Conservation (phyloP, 2,113 vertebrate species). For the Sphaerodactylus townsendi region DNA sequence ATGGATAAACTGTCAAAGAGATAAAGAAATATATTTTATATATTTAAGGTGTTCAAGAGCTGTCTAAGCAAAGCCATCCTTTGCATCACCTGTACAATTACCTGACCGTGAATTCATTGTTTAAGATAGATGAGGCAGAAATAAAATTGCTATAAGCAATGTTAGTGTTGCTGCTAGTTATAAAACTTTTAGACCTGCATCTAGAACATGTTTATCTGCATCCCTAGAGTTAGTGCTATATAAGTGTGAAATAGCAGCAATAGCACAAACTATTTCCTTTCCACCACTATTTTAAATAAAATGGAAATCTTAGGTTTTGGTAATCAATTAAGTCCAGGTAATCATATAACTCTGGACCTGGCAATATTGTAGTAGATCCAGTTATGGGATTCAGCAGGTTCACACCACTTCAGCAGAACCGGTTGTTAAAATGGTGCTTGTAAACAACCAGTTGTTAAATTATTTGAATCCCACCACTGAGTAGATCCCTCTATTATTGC, state of each 20-base stretch:
- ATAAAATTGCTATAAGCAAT: not conserved
- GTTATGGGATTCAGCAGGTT: no score
- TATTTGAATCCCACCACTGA: no score
- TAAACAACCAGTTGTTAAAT: no score
- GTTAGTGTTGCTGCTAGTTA: not conserved
- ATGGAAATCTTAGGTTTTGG: not conserved
- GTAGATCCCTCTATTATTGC: not conserved
- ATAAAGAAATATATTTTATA: not conserved
- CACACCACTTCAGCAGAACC: no score
- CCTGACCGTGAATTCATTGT: not conserved
- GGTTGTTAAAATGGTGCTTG: no score
- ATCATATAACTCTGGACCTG: not conserved
- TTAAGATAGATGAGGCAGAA: not conserved
- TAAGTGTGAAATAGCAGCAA: not conserved
- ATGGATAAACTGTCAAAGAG: not conserved
- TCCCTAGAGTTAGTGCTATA: not conserved
- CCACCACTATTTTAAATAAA: accelerated
- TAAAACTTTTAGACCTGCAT: not conserved
- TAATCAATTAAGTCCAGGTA: not conserved
- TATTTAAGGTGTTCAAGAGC: not conserved
- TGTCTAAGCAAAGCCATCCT: not conserved
- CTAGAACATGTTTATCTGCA: not conserved
- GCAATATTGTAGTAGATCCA: not conserved
- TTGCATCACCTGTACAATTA: not conserved
- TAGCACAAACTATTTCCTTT: not conserved